A percentile compares a stretch with the other conserved stretches of the same genome.
Conservation (phyloP, 2,888 invertebrate genomes). For the Aleiodes leptofemur region DNA sequence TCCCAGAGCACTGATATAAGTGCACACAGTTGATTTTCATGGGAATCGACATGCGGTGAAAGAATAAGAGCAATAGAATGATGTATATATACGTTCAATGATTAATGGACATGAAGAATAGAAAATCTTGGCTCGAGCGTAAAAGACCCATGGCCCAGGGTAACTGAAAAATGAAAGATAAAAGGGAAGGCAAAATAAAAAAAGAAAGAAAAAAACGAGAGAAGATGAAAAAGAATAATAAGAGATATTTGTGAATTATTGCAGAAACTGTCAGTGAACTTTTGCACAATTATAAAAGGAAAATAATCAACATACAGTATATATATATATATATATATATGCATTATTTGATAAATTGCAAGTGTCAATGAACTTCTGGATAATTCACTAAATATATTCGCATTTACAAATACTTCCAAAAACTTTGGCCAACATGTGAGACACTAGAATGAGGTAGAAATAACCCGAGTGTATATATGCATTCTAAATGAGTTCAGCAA, state of each 20-base stretch:
- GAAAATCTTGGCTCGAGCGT: conserved; percentile 61
- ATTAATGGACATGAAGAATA: conserved; percentile 62
- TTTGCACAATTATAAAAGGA: too few relatives aligned
- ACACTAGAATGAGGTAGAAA: too few relatives aligned
- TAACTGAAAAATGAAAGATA: conserved; percentile 50
- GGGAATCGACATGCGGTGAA: not conserved
- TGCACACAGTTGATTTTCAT: conserved; percentile 25
- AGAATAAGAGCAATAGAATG: conserved; percentile 16
- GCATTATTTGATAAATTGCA: not conserved
- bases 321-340: too few relatives aligned
- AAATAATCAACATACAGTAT: too few relatives aligned
- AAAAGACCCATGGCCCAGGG: conserved; percentile 52
- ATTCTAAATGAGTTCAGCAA: conserved; percentile 31
- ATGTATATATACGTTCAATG: conserved; percentile 54
- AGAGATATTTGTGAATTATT: too few relatives aligned
- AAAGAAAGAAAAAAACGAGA: too few relatives aligned
- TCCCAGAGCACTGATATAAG: not conserved
- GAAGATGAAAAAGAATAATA: too few relatives aligned
- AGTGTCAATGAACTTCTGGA: not conserved
- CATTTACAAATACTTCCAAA: conserved; percentile 2
- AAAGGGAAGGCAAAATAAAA: too few relatives aligned
- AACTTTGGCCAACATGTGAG: conserved; percentile 14
- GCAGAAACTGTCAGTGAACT: too few relatives aligned
- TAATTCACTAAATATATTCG: not conserved
- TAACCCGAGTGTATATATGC: conserved; percentile 17